Evolutionary conservation across 2,888 invertebrate species (phyloP).

Genomic region (Marronus borbonicus): DNA sequence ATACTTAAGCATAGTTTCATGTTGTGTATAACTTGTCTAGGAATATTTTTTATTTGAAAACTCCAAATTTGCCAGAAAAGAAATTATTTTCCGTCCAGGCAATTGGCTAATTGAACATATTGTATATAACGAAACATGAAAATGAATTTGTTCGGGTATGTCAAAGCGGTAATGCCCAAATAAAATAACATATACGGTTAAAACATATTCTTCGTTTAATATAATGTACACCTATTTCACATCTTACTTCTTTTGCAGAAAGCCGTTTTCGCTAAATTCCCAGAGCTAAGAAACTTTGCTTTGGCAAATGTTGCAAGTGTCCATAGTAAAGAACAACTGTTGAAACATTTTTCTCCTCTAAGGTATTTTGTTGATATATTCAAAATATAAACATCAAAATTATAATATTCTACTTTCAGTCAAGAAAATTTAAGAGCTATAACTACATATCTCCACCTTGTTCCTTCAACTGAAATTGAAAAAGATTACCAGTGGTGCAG

Average conservation of each 20-base stretch:
- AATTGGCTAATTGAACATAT: too few species aligned
- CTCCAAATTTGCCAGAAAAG: too few species aligned
- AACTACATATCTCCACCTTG: conserved; percentile 88
- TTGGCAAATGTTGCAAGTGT: conserved; percentile 95
- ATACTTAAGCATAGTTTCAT: too few species aligned
- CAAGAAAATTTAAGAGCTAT: conserved; percentile 87
- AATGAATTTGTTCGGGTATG: too few species aligned
- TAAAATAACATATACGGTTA: not conserved
- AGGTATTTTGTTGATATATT: conserved; percentile 71
- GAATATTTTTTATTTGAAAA: too few species aligned
- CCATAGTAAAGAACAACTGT: conserved; percentile 88
- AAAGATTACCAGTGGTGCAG: conserved; percentile 82
- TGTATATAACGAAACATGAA: too few species aligned
- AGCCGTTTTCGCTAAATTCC: conserved; percentile 94
- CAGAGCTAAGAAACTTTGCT: conserved; percentile 88
- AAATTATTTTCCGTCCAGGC: too few species aligned
- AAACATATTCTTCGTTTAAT: too few species aligned
- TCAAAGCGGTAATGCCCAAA: too few species aligned
- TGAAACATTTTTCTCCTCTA: conserved; percentile 87
- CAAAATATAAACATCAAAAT: not conserved
- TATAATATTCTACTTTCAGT: conserved; percentile 68
- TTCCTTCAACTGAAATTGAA: conserved; percentile 83
- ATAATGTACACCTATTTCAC: not conserved
- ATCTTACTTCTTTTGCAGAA: conserved; percentile 74
- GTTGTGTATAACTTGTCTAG: too few species aligned